A percentile compares a stretch with the other conserved stretches of the same genome.
These are phyloP conservation scores for Phallusia fumigata DNA, from an alignment of 23 tunicate genomes.

Conservation along the genomic window DNA sequence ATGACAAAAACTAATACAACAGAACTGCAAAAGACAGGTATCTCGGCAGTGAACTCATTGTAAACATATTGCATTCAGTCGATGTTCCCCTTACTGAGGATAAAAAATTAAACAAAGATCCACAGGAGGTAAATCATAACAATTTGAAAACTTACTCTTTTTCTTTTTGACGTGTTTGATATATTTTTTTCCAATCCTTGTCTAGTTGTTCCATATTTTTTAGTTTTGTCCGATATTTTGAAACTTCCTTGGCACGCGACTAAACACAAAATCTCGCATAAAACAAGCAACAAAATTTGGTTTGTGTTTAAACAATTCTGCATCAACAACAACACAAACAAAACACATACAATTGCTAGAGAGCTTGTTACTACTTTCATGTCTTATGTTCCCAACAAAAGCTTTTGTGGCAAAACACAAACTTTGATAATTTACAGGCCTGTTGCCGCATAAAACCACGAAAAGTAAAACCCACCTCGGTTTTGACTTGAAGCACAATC, in stretches of 20 bases:
- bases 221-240: conserved; percentile 37
- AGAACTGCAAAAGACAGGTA: no score
- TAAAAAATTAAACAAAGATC: neutral
- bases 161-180: conserved; percentile 33
- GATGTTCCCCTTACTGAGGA: no score
- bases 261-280: neutral
- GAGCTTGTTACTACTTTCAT: no score
- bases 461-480: conserved; percentile 36
- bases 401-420: no score
- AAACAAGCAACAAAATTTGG: no score
- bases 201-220: conserved; percentile 26
- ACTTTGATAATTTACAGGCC: neutral
- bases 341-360: no score
- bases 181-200: conserved; percentile 18
- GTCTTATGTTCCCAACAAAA: no score
- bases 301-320: no score
- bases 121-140: neutral
- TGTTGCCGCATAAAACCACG: neutral
- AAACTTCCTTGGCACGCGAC: conserved; percentile 57
- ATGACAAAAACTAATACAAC: no score
- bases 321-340: no score
- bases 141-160: conserved; percentile 17
- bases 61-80: no score
- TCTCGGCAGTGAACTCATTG: no score
- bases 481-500: conserved; percentile 44